A percentile compares a stretch with the other conserved stretches of the same genome.
Evolutionary conservation across 2,797 vertebrate species (phyloP).

Genomic region (Amphiprion clarkii): DNA sequence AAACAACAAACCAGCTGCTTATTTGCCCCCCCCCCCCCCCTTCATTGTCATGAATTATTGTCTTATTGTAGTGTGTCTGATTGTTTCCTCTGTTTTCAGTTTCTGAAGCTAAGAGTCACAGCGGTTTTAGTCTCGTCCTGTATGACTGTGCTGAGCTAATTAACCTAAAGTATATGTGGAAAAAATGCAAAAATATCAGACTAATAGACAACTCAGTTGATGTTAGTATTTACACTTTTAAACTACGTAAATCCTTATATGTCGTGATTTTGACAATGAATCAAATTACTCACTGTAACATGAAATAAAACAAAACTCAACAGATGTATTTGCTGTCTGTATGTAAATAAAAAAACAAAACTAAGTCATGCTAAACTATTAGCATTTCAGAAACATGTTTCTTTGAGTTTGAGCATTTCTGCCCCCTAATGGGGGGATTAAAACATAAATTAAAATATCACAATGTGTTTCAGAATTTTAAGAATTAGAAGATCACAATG

Average conservation of each 20-base stretch:
- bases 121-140: neutral
- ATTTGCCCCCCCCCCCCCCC: neutral
- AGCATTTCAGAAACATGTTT: neutral
- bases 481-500: neutral
- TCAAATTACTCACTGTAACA: neutral
- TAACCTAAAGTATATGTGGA: no score
- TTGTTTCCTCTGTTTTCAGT: neutral
- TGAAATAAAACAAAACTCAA: neutral
- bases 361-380: neutral
- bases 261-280: neutral
- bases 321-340: neutral
- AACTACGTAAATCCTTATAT: neutral
- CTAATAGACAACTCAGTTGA: neutral
- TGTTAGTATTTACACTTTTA: neutral
- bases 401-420: slow-evolving; percentile 4
- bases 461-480: neutral
- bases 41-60: no score
- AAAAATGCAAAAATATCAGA: no score
- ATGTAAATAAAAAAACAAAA: neutral
- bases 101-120: neutral
- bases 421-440: neutral
- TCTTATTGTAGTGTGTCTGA: neutral
- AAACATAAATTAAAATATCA: neutral
- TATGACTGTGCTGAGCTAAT: neutral
- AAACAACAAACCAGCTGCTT: neutral